Conservation (phyloP, 64 coral and sea anemone species). For the Porites australiensis region DNA sequence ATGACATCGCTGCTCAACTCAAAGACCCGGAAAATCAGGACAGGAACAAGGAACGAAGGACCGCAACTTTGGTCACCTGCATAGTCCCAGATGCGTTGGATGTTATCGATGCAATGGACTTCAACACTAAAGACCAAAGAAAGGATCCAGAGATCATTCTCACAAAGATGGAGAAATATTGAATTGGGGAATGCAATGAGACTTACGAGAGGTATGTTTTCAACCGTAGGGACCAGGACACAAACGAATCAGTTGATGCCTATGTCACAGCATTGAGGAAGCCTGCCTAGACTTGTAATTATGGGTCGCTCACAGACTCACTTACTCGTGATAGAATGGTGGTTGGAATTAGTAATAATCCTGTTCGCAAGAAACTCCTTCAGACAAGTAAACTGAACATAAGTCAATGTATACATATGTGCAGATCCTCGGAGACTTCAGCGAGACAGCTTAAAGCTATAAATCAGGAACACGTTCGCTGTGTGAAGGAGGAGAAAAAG, state of each 20-base stretch:
- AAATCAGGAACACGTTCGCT: neutral
- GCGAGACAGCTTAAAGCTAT: neutral
- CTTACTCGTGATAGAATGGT: conserved; percentile 39
- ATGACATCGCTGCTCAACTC: too few species aligned
- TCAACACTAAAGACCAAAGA: conserved; percentile 29
- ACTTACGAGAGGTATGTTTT: conserved; percentile 53
- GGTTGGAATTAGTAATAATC: conserved; percentile 50
- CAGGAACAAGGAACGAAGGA: too few species aligned
- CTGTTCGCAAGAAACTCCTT: conserved; percentile 30
- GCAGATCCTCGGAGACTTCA: conserved; percentile 14
- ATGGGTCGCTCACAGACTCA: conserved; percentile 33
- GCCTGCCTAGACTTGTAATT: conserved; percentile 39
- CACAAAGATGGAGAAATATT: conserved; percentile 37
- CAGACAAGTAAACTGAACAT: conserved; percentile 17
- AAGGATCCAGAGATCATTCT: conserved; percentile 25
- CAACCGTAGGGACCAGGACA: conserved; percentile 26
- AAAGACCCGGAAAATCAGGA: too few species aligned
- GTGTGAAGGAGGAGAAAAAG: conserved; percentile 1
- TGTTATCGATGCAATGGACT: conserved; percentile 6
- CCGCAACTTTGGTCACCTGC: too few species aligned
- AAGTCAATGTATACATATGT: conserved; percentile 32
- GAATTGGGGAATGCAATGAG: conserved; percentile 35
- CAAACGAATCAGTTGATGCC: conserved; percentile 12
- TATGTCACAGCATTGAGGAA: conserved; percentile 34
- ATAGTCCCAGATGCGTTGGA: too few species aligned